Evolutionary conservation across 2,888 invertebrate species (phyloP), one percentile per base, ranked within the genome.

Genomic region (Carpatolechia fugitivella): DNA sequence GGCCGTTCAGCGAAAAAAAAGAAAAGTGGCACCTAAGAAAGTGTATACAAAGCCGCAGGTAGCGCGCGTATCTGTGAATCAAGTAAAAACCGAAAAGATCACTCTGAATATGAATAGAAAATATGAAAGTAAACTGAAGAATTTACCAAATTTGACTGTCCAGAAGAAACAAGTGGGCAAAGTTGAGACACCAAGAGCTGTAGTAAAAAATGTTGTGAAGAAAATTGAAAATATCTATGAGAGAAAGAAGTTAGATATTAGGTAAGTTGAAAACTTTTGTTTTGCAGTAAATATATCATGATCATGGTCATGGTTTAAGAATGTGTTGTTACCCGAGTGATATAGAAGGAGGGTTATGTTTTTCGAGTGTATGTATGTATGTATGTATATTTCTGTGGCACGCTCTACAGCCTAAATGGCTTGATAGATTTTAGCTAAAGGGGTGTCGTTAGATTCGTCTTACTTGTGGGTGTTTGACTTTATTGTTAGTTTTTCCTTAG

Each of bases 1-100:
- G 0, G 51, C 61, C 0, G 69, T 64, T 0, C 62, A 62, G 0
- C 29, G 54, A 54, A 56, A 35, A 53, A 60, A 59, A 63, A 64
- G 33, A 29, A 60, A 61, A 57, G 30, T 24, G 1, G 11, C 20
- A 3, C 13, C 40, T 33, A 51, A 56, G 16, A 56, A 10, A 16
- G 14, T 40, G 14, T 13, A 40, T 24, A n/a, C 36, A 5, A 36
- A 14, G 24, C 4, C 7, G 10, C 13, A 47, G 1, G n/a, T n/a
- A 30, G 29, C 13, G 4, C n/a, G 8, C 7, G n/a, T 16, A 2
- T 5, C 33, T 6, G 8, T n/a, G 5, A 16, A 7, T n/a, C 14
- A 38, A 16, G 5, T 5, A 7, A 10, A 4, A 3, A 38, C 3
- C 14, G 6, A 5, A 1, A n/a, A 14, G 3, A 29, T 13, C 29